Evolutionary conservation across 2,113 vertebrate genomes (phyloP), one percentile per base, ranked within the genome.

Genomic region (Pelodiscus sinensis): DNA sequence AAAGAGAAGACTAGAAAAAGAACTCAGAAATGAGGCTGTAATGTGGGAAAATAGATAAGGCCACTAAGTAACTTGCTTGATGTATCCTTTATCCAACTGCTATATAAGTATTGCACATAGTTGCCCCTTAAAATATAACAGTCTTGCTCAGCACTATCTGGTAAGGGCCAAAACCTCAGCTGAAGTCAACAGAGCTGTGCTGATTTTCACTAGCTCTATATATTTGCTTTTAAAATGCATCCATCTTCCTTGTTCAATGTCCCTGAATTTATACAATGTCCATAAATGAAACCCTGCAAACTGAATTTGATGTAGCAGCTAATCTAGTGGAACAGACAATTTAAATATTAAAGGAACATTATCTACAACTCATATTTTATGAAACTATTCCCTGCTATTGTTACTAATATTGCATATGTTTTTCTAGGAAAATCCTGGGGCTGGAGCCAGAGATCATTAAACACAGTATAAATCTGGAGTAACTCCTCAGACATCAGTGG

Each of bases 381-480:
- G 87, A 82, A 93, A 93, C 35, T 2, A 2, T 87, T 5, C 4
- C 77, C 16, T 79, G 31, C 52, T 86, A 90, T 62, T 87, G 44
- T 80, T 88, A 78, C 56, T 85, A 51, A 29, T 8, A 54, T 6
- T 52, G 19, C 38, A 81, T 62, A 25, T 18, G 19, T 35, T 87
- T 94, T 85, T 5, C 80, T 86, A 89, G 96, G 44, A 80, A 29
- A 6, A 22, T 25, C 9, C 50, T 0, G 0, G 21, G 82, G 81
- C 86, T 87, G 95, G 89, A 92, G 60, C 44, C 2, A 91, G 71
- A 92, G 80, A 56, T 88, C 92, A 97, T 94, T 90, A 96, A 77
- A 19, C 6, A 51, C 77, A 54, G 38, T 77, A 81, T 80, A 96
- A 89, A 93, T 91, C 52, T 68, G 90, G 52, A 82, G 7, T 31